phyloP scores from a whole-genome alignment of 2,797 vertebrate species.

The Pseudotriccus pelzelni region DNA sequence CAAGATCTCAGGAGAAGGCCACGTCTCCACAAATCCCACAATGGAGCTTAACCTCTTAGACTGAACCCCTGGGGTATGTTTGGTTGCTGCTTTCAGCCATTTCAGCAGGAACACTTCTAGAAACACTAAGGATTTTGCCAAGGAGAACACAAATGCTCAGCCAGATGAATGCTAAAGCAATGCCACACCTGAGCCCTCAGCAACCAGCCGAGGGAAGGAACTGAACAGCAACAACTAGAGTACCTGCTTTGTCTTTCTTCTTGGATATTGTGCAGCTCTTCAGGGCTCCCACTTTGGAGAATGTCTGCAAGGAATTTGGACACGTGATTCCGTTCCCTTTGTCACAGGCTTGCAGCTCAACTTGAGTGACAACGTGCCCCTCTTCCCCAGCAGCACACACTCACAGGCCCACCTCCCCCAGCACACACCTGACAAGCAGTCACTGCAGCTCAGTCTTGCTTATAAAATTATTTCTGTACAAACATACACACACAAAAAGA shows the following conservation, averaged over 20 bases:
- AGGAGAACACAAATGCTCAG: background rate
- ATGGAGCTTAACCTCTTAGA: background rate
- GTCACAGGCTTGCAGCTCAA: background rate
- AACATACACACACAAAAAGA: rapidly evolving
- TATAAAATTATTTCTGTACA: background rate
- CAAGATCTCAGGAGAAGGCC: background rate
- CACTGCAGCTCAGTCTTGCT: background rate
- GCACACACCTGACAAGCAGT: background rate
- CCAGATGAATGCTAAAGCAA: background rate
- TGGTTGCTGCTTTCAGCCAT: conserved; percentile 11
- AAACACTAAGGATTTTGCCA: background rate
- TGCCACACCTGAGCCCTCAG: conserved; percentile 11
- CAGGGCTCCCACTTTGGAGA: conserved; percentile 87
- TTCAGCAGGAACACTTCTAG: background rate
- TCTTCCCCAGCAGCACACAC: background rate
- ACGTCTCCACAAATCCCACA: background rate
- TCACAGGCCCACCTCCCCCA: background rate
- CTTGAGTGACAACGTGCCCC: background rate
- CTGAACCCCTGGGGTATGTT: background rate
- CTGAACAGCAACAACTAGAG: conserved; percentile 11
- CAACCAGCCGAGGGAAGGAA: conserved; percentile 12
- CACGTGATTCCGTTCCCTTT: conserved; percentile 41
- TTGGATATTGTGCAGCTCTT: conserved; percentile 89
- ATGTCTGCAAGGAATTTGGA: conserved; percentile 78
- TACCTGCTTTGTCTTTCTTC: conserved; percentile 94